Percentiles rank a stretch among this genome's conserved stretches.
These are phyloP conservation scores for Eriocheir sinensis DNA, from an alignment of 1,140 invertebrate genomes.

Conservation along the genomic window DNA sequence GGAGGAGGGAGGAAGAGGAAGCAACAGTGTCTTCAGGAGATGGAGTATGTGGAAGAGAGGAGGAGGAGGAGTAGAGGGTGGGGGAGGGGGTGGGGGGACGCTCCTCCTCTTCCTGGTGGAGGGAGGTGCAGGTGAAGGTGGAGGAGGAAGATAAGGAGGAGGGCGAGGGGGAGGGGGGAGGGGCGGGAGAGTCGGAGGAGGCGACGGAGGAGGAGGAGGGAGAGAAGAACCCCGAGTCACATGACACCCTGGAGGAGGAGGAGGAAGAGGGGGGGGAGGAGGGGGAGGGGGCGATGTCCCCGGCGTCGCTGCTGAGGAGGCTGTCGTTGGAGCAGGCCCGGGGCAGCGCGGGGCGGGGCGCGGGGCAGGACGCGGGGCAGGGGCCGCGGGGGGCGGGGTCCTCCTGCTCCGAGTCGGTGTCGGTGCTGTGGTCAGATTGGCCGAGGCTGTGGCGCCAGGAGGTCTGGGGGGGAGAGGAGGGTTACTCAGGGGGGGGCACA, in stretches of 20 bases:
- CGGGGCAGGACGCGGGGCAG: background rate
- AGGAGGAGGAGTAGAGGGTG: background rate
- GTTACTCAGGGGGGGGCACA: background rate
- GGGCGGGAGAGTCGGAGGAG: background rate
- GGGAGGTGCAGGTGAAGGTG: constrained; percentile 25
- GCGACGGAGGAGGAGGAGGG: constrained; percentile 43
- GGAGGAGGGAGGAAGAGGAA: background rate
- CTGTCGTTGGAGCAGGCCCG: constrained; percentile 42
- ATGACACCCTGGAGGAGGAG: constrained; percentile 12
- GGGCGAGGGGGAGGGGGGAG: constrained; percentile 10
- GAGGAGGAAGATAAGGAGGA: constrained; percentile 34
- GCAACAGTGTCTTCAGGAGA: background rate
- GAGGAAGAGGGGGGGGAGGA: background rate
- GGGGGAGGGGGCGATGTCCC: background rate
- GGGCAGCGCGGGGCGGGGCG: background rate
- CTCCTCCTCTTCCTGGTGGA: constrained; percentile 6
- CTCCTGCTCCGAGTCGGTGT: constrained; percentile 72
- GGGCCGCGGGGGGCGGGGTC: constrained; percentile 55
- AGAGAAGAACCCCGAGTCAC: constrained; percentile 41
- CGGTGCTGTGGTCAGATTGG: constrained; percentile 69
- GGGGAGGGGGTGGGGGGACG: background rate
- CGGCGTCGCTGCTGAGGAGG: background rate
- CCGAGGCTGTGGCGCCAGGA: constrained; percentile 68
- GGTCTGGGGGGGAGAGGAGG: constrained; percentile 8
- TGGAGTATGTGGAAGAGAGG: background rate